Percentiles rank a stretch among this genome's conserved stretches.
phyloP scores from a whole-genome alignment of 2,113 vertebrate species.

The Oriolus oriolus region DNA sequence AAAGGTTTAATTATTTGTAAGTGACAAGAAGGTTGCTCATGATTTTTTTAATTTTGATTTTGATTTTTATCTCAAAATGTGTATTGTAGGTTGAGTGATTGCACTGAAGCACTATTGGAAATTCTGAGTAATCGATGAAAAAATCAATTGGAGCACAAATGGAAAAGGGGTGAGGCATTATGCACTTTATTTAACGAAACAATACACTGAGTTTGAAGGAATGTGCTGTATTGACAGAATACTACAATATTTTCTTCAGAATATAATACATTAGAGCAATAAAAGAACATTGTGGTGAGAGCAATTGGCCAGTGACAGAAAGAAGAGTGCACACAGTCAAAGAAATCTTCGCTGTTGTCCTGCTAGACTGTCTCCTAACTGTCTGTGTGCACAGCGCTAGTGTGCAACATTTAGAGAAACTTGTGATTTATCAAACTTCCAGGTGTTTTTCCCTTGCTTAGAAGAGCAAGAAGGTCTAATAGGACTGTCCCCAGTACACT shows the following conservation, averaged over 20 bases:
- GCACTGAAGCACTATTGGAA: not conserved
- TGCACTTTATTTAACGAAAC: conserved; percentile 4
- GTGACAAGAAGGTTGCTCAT: conserved; percentile 4
- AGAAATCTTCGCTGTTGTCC: not conserved
- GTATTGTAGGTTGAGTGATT: not conserved
- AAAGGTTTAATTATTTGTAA: not conserved
- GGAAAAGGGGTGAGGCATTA: not conserved
- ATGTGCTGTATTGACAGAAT: not conserved
- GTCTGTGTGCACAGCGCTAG: too few relatives aligned
- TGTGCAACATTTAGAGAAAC: not conserved
- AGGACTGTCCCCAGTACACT: not conserved
- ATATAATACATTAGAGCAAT: not conserved
- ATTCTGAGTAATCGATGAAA: not conserved
- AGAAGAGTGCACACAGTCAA: not conserved
- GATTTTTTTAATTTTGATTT: not conserved
- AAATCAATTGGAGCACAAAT: not conserved
- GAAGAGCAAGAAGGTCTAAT: not conserved
- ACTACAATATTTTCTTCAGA: not conserved
- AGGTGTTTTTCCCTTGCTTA: not conserved
- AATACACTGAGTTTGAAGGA: not conserved
- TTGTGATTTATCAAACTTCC: not conserved
- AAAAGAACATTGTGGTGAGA: not conserved
- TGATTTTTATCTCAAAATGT: not conserved
- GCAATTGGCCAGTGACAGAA: not conserved
- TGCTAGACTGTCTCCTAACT: not conserved